Conservation (phyloP, 2,113 vertebrate genomes). For the Festucalex cinctus region DNA sequence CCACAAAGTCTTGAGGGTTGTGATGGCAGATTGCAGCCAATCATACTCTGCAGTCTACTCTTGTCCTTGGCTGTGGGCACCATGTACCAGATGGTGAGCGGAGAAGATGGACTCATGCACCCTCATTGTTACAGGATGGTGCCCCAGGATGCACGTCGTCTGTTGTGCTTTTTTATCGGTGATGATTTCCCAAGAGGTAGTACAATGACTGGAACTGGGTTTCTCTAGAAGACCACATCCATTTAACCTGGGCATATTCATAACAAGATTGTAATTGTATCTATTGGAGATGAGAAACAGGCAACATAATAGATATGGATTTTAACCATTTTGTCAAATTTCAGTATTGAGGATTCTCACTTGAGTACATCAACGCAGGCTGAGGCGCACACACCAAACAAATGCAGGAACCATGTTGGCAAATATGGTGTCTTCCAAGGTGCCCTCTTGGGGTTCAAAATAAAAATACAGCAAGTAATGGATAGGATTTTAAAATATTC, state of each 20-base stretch:
- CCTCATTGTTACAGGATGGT: constrained; percentile 1
- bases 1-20: neutral
- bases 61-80: neutral
- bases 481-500: too few species aligned
- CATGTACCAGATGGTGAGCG: constrained; percentile 7
- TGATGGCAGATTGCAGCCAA: neutral
- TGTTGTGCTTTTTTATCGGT: neutral
- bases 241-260: neutral
- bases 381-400: too few species aligned
- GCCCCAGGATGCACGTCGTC: neutral
- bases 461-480: neutral
- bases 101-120: neutral
- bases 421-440: neutral
- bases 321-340: neutral
- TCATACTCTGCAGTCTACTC: neutral
- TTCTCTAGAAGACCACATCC: neutral
- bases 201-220: neutral
- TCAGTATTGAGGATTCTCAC: too few species aligned
- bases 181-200: neutral
- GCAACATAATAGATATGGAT: neutral
- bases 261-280: too few species aligned
- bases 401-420: neutral
- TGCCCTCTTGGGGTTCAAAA: neutral
- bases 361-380: too few species aligned
- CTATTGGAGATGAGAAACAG: neutral